phyloP scores from a whole-genome alignment of 2,888 invertebrate species.

The Conchocele bisecta region DNA sequence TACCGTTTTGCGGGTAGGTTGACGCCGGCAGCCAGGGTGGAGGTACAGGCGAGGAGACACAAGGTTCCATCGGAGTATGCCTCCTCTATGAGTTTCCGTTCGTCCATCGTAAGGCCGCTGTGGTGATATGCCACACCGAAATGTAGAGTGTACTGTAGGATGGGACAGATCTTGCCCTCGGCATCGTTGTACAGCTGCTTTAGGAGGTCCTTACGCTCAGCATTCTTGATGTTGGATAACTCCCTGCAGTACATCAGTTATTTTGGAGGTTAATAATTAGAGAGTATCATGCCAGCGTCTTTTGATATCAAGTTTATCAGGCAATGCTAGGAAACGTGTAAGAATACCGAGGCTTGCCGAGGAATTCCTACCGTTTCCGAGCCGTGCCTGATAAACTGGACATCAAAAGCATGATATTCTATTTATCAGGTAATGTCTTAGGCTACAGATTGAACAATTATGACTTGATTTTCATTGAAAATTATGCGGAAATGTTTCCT shows the following conservation, averaged over 20 bases:
- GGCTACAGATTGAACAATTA: too few relatives aligned
- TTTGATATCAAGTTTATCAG: too few relatives aligned
- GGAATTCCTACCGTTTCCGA: too few relatives aligned
- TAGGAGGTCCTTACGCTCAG: constrained; percentile 85
- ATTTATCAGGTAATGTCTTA: too few relatives aligned
- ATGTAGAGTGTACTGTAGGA: constrained; percentile 87
- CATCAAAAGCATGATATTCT: too few relatives aligned
- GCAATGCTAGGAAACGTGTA: too few relatives aligned
- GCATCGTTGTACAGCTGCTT: constrained; percentile 87
- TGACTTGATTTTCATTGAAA: too few relatives aligned
- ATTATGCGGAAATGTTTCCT: too few relatives aligned
- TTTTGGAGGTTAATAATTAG: neutral
- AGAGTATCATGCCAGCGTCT: too few relatives aligned
- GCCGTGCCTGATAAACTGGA: too few relatives aligned
- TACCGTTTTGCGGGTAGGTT: constrained; percentile 94
- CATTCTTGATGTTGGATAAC: constrained; percentile 85
- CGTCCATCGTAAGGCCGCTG: constrained; percentile 91
- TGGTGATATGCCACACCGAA: constrained; percentile 97
- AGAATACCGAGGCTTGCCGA: too few relatives aligned
- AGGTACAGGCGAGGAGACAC: constrained; percentile 95
- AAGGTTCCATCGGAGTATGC: constrained; percentile 91
- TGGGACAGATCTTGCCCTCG: constrained; percentile 87
- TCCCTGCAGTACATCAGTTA: constrained; percentile 81
- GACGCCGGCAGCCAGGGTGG: constrained; percentile 98
- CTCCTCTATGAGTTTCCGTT: constrained; percentile 91